Base-by-base conservation (phyloP, 2,797 vertebrate genomes). In the Myoxocephalus aenaeus region DNA sequence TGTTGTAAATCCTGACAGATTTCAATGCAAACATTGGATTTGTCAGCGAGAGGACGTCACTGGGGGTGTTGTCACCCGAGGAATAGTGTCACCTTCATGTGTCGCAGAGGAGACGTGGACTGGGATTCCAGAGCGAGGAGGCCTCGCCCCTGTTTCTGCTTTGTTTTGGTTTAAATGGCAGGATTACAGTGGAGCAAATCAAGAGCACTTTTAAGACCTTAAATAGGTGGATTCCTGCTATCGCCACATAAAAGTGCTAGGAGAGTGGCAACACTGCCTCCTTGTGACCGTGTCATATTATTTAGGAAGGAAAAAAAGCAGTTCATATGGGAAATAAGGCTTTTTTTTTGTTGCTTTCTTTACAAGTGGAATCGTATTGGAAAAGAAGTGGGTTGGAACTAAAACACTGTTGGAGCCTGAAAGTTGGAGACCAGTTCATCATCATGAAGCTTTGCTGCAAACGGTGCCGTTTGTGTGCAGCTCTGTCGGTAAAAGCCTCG, bases 241-340 rank as follows among this genome's bases (percentile, higher is more conserved):
- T 50, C 51, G 0, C 20, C 32, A 7, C 69, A 22, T 70, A 32
- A 34, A 12, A 2, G 0, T 4, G 78, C 12, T 3, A 64, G 79
- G 27, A 76, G 82, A 94, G 93, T 81, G 92, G 66, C 92, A 95
- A 94, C 88, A 94, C 92, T 94, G 94, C 93, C 95, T 92, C 92
- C 93, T 89, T 81, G 92, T 93, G 95, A 82, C 67, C 78, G 46
- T 38, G 38, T 79, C 63, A 22, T n/a, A 78, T 61, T 59, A 80
- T 83, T 82, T 65, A 32, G 42, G 13, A 32, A 59, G 58, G 34
- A 1, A 65, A 25, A 8, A 7, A 50, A 44, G 22, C 9, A 22
- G 46, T 1, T 27, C 15, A 46, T 1, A 11, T 46, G 27, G 42
- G 62, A 27, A 36, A 44, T 1, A 42, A 27, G n/a, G 48, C 13